Evolutionary conservation across 2,797 vertebrate species (phyloP).

Genomic region (Mormyrus hasselquistii): DNA sequence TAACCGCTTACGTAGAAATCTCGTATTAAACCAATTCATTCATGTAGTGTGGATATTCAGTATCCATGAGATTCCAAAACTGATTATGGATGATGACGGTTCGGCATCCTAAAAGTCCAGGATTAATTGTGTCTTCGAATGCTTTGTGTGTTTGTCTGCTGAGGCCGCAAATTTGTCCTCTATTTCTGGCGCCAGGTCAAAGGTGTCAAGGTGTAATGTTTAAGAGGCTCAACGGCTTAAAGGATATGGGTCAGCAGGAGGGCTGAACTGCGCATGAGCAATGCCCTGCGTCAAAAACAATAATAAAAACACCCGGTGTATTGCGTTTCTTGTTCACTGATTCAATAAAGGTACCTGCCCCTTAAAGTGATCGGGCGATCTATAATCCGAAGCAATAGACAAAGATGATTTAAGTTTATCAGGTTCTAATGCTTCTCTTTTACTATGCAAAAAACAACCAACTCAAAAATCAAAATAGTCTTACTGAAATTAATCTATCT

Average conservation of each 20-base stretch:
- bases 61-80: neutral
- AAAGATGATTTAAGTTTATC: neutral
- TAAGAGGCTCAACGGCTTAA: slow-evolving; percentile 81
- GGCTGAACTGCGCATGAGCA: slow-evolving; percentile 49
- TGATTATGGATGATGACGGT: neutral
- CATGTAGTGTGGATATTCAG: neutral
- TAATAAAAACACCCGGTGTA: neutral
- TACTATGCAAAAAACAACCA: neutral
- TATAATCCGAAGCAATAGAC: neutral
- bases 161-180: slow-evolving; percentile 45
- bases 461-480: neutral
- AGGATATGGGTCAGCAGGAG: slow-evolving; percentile 68
- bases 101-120: neutral
- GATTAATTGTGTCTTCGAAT: neutral
- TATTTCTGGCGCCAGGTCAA: slow-evolving; percentile 55
- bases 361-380: neutral
- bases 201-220: slow-evolving; percentile 54
- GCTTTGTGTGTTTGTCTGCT: slow-evolving; percentile 28
- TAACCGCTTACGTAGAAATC: neutral
- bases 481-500: neutral
- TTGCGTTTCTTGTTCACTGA: neutral
- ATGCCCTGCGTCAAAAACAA: neutral
- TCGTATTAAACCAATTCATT: neutral
- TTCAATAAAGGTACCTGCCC: neutral
- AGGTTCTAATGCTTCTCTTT: neutral